phyloP scores from a whole-genome alignment of 2,797 vertebrate genomes.

The Pagetopsis macropterus region DNA sequence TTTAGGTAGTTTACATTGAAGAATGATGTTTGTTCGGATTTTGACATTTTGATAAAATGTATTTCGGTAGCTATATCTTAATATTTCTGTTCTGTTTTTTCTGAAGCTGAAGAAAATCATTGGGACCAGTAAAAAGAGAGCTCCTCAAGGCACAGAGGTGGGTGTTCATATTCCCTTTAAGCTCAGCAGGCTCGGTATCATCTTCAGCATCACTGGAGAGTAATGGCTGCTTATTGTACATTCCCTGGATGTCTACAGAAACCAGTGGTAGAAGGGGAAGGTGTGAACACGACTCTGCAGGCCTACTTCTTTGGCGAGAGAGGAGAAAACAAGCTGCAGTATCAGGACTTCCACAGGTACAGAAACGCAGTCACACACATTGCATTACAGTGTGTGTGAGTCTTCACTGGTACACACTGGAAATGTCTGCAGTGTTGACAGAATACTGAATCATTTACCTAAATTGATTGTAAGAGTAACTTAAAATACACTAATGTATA shows the following conservation, averaged over 20 bases:
- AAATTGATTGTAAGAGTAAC: too few species aligned
- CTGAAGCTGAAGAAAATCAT: slow-evolving; percentile 94
- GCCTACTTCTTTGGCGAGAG: slow-evolving; percentile 92
- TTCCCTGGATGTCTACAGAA: slow-evolving; percentile 70
- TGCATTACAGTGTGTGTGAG: background rate
- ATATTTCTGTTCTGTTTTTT: slow-evolving; percentile 16
- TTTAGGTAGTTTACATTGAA: slow-evolving; percentile 59
- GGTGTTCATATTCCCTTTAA: slow-evolving; percentile 14
- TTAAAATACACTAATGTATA: background rate
- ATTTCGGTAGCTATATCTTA: background rate
- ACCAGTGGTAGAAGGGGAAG: slow-evolving; percentile 71
- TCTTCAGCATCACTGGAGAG: background rate
- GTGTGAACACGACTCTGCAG: slow-evolving; percentile 90
- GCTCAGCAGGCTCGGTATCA: background rate
- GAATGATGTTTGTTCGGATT: background rate
- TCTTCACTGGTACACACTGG: background rate
- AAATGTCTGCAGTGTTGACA: too few species aligned
- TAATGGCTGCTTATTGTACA: background rate
- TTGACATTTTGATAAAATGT: background rate
- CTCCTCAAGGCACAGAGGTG: slow-evolving; percentile 67
- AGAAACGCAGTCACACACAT: background rate
- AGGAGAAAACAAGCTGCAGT: slow-evolving; percentile 90
- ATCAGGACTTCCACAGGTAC: slow-evolving; percentile 91
- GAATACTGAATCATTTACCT: background rate
- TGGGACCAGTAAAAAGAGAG: slow-evolving; percentile 85